Conservation (phyloP, 2,888 invertebrate genomes). For the Punctoribates punctum region DNA sequence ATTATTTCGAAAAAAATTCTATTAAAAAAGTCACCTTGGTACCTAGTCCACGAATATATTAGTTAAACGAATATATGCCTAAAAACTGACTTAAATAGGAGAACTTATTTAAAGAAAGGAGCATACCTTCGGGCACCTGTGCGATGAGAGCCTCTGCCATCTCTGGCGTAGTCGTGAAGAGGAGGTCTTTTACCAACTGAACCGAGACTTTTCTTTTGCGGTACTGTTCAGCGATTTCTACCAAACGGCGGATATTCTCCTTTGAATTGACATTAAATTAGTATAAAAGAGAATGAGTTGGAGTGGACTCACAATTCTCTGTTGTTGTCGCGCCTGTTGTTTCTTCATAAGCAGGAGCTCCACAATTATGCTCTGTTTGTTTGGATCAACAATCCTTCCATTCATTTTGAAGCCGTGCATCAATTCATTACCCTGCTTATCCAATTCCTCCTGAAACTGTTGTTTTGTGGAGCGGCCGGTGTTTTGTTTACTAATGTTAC, state of each 20-base stretch:
- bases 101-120: no score
- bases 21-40: no score
- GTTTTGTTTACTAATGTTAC: constrained; percentile 47
- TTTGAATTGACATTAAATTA: constrained; percentile 44
- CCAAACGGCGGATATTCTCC: constrained; percentile 53
- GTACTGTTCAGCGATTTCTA: constrained; percentile 52
- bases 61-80: no score
- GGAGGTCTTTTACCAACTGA: constrained; percentile 52
- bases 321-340: constrained; percentile 54
- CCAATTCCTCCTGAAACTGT: constrained; percentile 51
- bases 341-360: constrained; percentile 56
- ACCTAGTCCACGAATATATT: no score
- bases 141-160: constrained; percentile 47
- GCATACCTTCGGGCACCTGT: constrained; percentile 47
- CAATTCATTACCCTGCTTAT: constrained; percentile 50
- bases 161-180: constrained; percentile 49
- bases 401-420: constrained; percentile 52
- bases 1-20: no score
- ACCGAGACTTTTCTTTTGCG: constrained; percentile 52
- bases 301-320: constrained; percentile 53
- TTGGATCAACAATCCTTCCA: constrained; percentile 54
- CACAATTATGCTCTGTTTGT: constrained; percentile 56
- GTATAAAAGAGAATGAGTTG: neutral
- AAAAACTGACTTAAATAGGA: no score
- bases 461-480: constrained; percentile 51